Evolutionary conservation across 2,113 vertebrate species (phyloP).

Genomic region (Hippolais icterina): DNA sequence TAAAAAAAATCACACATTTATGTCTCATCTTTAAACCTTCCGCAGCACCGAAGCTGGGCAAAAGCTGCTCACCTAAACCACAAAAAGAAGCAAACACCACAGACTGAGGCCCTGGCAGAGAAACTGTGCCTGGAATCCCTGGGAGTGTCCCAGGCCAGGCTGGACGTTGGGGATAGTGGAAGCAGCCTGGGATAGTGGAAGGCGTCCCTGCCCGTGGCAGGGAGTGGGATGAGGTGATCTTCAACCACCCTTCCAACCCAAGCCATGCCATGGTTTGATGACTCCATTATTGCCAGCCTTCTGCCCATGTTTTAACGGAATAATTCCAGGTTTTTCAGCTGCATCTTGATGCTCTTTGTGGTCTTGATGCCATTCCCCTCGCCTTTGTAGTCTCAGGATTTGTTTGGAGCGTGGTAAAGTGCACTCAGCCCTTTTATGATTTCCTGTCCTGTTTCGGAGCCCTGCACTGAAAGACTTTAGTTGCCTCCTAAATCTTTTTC

Average conservation of each 20-base stretch:
- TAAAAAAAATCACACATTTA: background rate
- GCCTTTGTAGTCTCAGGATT: background rate
- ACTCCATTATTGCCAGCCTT: background rate
- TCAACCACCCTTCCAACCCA: background rate
- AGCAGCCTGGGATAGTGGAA: background rate
- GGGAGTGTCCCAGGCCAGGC: fast-evolving
- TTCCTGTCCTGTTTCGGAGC: constrained; percentile 17
- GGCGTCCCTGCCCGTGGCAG: too few relatives aligned
- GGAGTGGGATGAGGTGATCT: too few relatives aligned
- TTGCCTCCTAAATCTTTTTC: constrained; percentile 30
- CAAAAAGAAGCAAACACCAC: background rate
- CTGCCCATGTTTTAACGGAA: background rate
- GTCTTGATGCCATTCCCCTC: background rate
- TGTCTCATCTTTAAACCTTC: background rate
- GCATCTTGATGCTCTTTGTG: background rate
- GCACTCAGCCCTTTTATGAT: constrained; percentile 3
- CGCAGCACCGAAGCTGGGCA: background rate
- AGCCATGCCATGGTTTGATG: fast-evolving
- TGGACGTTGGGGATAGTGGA: background rate
- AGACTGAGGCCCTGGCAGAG: background rate
- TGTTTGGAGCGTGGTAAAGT: background rate
- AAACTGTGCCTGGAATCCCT: background rate
- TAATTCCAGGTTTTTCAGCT: background rate
- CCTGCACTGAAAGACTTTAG: background rate
- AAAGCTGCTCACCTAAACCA: background rate